phyloP scores from a whole-genome alignment of 2,888 invertebrate genomes.

The Platycheirus rosarum region DNA sequence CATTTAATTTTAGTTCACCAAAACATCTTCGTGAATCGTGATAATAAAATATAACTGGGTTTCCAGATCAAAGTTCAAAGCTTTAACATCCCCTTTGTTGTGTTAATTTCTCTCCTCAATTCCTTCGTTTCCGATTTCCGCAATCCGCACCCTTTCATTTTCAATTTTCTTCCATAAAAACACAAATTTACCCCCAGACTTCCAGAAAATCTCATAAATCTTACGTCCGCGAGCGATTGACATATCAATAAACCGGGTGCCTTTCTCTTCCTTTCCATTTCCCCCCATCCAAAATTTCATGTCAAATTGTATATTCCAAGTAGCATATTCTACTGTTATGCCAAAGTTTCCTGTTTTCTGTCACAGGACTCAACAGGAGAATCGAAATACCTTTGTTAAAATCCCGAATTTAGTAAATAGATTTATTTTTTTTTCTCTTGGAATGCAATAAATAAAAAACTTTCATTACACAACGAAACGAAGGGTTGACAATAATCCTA shows the following conservation, averaged over 20 bases:
- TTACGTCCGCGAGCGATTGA: conserved; percentile 60
- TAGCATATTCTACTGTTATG: conserved; percentile 46
- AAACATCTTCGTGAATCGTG: no score
- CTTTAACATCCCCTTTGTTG: not conserved
- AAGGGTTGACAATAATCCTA: conserved; percentile 73
- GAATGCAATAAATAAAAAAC: conserved; percentile 61
- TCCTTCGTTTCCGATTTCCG: not conserved
- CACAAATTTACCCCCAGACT: conserved; percentile 49
- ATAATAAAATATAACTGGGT: no score
- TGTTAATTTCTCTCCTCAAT: conserved; percentile 2
- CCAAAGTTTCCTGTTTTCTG: conserved; percentile 28
- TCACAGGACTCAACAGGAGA: conserved; percentile 31
- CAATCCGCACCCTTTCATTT: conserved; percentile 24
- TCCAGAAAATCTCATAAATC: conserved; percentile 59
- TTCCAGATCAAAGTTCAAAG: no score
- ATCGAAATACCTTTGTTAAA: conserved; percentile 65
- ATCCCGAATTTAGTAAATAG: conserved; percentile 48
- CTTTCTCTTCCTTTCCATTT: conserved; percentile 13
- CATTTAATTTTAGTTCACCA: no score
- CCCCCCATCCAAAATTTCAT: conserved; percentile 32
- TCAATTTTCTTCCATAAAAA: conserved; percentile 42
- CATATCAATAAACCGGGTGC: conserved; percentile 68
- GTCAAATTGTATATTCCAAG: conserved; percentile 60
- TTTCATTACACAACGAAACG: conserved; percentile 62
- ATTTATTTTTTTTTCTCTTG: conserved; percentile 36